Percentiles rank a stretch among this genome's conserved stretches.
Evolutionary conservation across 2,888 invertebrate species (phyloP).

Genomic region (Shargacucullia verbasci): DNA sequence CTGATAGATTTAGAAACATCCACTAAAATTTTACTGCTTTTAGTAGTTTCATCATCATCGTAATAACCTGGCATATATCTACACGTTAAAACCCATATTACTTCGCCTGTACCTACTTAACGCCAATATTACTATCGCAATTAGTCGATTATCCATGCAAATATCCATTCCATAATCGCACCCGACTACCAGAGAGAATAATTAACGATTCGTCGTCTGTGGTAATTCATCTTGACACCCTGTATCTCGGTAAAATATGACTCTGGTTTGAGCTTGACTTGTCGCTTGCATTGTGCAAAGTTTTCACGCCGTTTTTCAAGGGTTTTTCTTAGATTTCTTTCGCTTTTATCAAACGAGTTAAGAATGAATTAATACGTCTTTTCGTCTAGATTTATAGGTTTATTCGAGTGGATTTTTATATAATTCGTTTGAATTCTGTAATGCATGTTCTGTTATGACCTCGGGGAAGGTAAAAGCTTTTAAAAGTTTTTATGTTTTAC

Average conservation of each 20-base stretch:
- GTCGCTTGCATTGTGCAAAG: constrained; percentile 62
- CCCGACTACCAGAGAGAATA: constrained; percentile 30
- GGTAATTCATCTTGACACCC: constrained; percentile 39
- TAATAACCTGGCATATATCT: too few species aligned
- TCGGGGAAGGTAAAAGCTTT: background rate
- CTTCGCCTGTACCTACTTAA: background rate
- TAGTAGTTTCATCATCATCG: too few species aligned
- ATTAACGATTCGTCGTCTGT: constrained; percentile 34
- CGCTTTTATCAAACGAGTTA: constrained; percentile 55
- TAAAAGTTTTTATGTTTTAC: constrained; percentile 23
- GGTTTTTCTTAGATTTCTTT: constrained; percentile 42
- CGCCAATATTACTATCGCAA: constrained; percentile 4
- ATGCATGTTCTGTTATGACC: constrained; percentile 6
- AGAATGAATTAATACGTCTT: constrained; percentile 55
- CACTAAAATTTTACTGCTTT: too few species aligned
- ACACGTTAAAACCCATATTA: background rate
- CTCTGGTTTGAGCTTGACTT: constrained; percentile 33
- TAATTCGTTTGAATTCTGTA: constrained; percentile 14
- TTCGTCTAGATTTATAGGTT: constrained; percentile 52
- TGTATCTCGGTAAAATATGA: constrained; percentile 46
- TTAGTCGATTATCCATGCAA: constrained; percentile 27
- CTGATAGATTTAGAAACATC: too few species aligned
- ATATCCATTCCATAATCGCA: constrained; percentile 17
- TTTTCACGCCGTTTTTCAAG: constrained; percentile 57
- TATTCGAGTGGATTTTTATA: constrained; percentile 19